A percentile compares a stretch with the other conserved stretches of the same genome.
Conservation (phyloP, 1,140 invertebrate genomes). For the Hylyphantes graminicola region DNA sequence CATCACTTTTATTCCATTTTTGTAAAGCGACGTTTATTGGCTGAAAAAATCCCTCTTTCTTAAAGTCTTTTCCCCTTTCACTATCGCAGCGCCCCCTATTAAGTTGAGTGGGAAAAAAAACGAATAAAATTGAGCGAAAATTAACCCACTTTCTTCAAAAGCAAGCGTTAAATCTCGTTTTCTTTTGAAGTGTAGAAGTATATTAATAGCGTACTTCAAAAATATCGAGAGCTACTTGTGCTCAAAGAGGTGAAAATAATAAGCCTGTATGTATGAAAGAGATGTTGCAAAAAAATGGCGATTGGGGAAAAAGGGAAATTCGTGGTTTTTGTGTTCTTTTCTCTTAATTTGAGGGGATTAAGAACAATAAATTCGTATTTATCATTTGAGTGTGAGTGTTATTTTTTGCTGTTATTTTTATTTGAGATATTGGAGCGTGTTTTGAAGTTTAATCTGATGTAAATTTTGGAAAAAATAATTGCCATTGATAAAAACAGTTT, state of each 20-base stretch:
- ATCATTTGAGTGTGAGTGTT: not conserved
- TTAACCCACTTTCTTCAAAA: slow-evolving; percentile 35
- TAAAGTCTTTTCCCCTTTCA: slow-evolving; percentile 4
- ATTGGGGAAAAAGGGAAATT: not conserved
- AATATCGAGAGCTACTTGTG: slow-evolving; percentile 16
- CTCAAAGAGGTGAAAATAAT: not conserved
- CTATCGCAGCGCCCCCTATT: slow-evolving; percentile 50
- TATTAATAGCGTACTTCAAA: slow-evolving; percentile 28
- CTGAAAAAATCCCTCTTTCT: slow-evolving; percentile 50
- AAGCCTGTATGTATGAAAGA: not conserved
- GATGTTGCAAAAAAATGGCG: too few relatives aligned
- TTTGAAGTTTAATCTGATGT: not conserved
- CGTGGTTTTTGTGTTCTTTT: slow-evolving; percentile 28
- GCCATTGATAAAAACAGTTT: too few relatives aligned
- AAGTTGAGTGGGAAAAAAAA: slow-evolving; percentile 23
- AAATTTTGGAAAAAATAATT: too few relatives aligned
- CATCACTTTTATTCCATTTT: not conserved
- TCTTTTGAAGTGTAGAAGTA: slow-evolving; percentile 40
- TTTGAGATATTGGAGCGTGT: not conserved
- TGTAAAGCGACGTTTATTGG: slow-evolving; percentile 54
- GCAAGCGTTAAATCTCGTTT: slow-evolving; percentile 55
- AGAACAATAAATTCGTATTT: slow-evolving; percentile 40
- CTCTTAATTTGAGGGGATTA: slow-evolving; percentile 8
- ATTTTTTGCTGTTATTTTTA: not conserved
- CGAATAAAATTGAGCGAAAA: slow-evolving; percentile 38